Conservation (phyloP, 2,113 vertebrate genomes). For the Pollimyrus isidori region DNA sequence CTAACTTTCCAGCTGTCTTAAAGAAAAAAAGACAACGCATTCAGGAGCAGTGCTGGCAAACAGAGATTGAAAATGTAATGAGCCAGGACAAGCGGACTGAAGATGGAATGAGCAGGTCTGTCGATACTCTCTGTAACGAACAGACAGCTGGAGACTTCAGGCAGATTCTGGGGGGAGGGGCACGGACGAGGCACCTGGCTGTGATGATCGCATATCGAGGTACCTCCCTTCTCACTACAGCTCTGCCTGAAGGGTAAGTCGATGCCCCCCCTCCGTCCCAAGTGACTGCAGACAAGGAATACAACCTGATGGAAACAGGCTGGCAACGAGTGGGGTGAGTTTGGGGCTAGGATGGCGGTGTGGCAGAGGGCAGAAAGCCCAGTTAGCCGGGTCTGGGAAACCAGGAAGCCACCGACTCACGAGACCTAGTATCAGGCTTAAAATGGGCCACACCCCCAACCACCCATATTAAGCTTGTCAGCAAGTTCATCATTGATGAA, state of each 20-base stretch:
- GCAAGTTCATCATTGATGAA: not conserved
- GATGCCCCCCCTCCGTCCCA: not conserved
- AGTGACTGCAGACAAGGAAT: not conserved
- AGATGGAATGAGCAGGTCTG: conserved; percentile 65
- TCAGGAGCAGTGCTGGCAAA: conserved; percentile 50
- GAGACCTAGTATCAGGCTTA: not conserved
- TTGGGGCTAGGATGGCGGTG: not conserved
- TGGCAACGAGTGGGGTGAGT: not conserved
- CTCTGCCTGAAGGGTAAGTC: not conserved
- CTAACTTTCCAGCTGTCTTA: conserved; percentile 35
- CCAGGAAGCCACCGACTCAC: not conserved
- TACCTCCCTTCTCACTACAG: not conserved
- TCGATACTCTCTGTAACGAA: conserved; percentile 59
- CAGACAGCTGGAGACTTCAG: conserved; percentile 62
- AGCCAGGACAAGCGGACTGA: conserved; percentile 46
- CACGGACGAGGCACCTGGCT: not conserved
- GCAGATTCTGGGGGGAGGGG: not conserved
- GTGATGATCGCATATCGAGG: conserved; percentile 9
- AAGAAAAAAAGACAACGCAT: conserved; percentile 53
- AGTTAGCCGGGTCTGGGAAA: not conserved
- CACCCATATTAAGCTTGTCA: not conserved
- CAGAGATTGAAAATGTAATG: conserved; percentile 59
- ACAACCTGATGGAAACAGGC: conserved; percentile 19
- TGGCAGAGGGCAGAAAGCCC: not conserved
- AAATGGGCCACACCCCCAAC: not conserved